Evolutionary conservation across 2,797 vertebrate genomes (phyloP), one percentile per base, ranked within the genome.

Genomic region (Coendou prehensilis): DNA sequence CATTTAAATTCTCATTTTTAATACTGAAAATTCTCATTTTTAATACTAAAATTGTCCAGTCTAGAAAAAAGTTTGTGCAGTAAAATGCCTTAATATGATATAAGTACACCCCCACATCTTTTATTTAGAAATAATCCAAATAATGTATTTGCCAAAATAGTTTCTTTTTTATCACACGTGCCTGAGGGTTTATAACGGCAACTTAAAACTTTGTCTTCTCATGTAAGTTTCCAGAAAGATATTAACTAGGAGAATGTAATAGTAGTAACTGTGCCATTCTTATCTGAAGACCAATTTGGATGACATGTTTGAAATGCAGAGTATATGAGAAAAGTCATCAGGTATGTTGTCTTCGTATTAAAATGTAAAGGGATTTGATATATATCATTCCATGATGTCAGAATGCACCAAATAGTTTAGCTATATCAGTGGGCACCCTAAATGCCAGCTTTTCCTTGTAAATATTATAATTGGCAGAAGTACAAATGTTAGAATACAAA

Each of bases 111-210:
- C 2, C 23, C 75, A 57, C 54, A 79, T 0, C 5, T 61, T 83
- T 75, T 56, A 57, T 50, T 87, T 87, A 95, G 15, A 22, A 80
- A 95, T 92, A 98, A 96, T 96, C 83, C 84, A 98, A 97, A 95
- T 96, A 94, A 97, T 97, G 73, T 93, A 95, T 94, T 96, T 98
- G 92, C 73, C 52, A 96, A 98, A 97, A 89, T 96, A 93, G 23
- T 28, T 47, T 33, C 20, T 54, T 97, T 98, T 98, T 95, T 56
- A 93, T 96, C 97, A 94, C 78, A 96, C 89, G 59, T 96, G 69
- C 54, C 91, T 94, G 50, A 87, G 87, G 87, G 95, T 52, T 97
- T 90, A 94, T 87, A 76, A 86, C 69, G 86, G 6, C 85, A 82
- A 69, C 79, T 95, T 94, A 96, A 93, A 96, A 64, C 94, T 76